Evolutionary conservation across 2,888 invertebrate species (phyloP), one percentile per base, ranked within the genome.

Genomic region (Matsumyia berberina): DNA sequence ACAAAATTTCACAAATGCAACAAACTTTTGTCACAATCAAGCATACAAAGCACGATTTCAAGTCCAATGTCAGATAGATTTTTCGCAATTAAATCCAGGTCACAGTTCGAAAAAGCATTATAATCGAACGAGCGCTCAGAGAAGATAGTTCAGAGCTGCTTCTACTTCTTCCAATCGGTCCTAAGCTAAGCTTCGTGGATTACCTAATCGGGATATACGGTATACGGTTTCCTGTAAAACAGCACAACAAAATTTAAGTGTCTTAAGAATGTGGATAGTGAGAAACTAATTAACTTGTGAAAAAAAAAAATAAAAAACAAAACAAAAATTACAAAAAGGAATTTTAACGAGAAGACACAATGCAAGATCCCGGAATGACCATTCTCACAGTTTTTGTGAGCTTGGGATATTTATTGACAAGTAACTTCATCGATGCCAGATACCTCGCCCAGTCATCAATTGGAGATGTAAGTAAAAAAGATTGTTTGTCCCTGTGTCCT

Each of bases 41-140:
- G 24, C 29, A 31, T 66, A 85, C 60, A 80, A 85, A 85, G 85
- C 74, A 80, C 80, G 85, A 85, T 55, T 53, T 80, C 37, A 70
- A 85, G 66, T 44, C 29, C 80, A 85, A 76, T 80, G 80, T 76
- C 70, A 67, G 39, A 53, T 60, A 66, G 62, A 64, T 67, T 85
- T 57, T 79, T 85, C 17, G 80, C 76, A 85, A 85, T 85, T 85
- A 60, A 85, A 85, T 70, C 46, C 55, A 55, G 44, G 66, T 53
- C 80, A 66, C 64, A 57, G 31, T 33, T 72, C 80, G 74, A 80
- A 85, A 85, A 80, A 80, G 39, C 53, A 85, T 80, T 85, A 85
- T 53, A 80, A 80, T 76, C 80, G 66, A 85, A 85, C 64, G 31
- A 76, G 66, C 70, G 42, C 39, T 80, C 46, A 58, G 31, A 74